These are phyloP conservation scores for Ochropleura plecta DNA, from an alignment of 2,888 invertebrate species.

Conservation along the genomic window DNA sequence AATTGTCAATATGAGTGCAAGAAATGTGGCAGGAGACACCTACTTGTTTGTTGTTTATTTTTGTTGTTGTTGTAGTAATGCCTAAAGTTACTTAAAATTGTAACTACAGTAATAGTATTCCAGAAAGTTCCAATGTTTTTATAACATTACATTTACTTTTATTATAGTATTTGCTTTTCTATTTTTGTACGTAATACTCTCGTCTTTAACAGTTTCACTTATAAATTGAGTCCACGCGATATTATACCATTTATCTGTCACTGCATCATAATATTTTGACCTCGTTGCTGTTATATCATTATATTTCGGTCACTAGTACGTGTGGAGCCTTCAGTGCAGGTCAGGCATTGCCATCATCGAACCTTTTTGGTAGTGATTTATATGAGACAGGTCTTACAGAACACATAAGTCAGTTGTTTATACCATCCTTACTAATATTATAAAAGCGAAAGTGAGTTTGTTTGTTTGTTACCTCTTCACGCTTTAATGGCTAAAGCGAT, in stretches of 20 bases:
- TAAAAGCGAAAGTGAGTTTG: too few relatives aligned
- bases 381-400: not conserved
- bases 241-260: constrained; percentile 30
- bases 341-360: constrained; percentile 24
- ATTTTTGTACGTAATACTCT: not conserved
- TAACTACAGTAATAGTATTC: not conserved
- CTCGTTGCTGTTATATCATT: constrained; percentile 48
- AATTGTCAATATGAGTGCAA: too few relatives aligned
- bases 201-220: constrained; percentile 15
- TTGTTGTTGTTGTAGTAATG: not conserved
- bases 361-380: constrained; percentile 16
- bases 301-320: constrained; percentile 46
- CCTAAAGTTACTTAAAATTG: not conserved
- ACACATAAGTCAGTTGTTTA: not conserved
- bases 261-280: constrained; percentile 48
- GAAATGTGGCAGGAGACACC: too few relatives aligned
- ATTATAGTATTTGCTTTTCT: not conserved
- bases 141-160: not conserved
- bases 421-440: too few relatives aligned
- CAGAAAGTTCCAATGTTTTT: not conserved
- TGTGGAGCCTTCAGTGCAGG: constrained; percentile 33
- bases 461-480: too few relatives aligned
- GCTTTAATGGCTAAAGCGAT: too few relatives aligned
- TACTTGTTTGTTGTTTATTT: not conserved
- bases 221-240: constrained; percentile 15